Evolutionary conservation across 2,888 invertebrate species (phyloP), one percentile per base, ranked within the genome.

Genomic region (Xestia xanthographa): DNA sequence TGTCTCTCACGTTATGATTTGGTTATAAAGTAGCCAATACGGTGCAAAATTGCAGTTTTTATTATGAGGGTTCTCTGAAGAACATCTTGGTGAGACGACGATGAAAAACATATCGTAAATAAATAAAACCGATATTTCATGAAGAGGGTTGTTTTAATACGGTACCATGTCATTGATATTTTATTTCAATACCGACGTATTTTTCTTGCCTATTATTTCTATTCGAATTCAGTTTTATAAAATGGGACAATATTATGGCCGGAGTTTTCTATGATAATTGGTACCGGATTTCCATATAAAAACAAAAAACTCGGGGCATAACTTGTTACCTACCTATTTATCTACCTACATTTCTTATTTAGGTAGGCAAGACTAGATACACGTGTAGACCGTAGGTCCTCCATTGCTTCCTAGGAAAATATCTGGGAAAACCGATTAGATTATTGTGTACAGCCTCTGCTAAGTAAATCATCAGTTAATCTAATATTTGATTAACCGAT

Each of bases 1-100:
- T 69, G 77, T 82, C 77, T 50, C 20, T 50, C 20, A 65, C n/a
- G 20, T 38, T 76, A 56, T 82, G 65, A 75, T 79, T 81, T 75
- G 60, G 58, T 34, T 45, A 45, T 56, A 53, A 74, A 69, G 29
- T 82, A 26, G 38, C 58, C 50, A 68, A 60, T 82, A 45, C 1
- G 48, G 29, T 65, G n/a, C 58, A 50, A 62, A 81, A 80, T 67
- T 60, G 48, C 20, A 68, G 34, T 38, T 75, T 62, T 75, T 56
- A 66, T 67, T 48, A 17, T 17, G 34, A 74, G n/a, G 68, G 43
- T 63, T 50, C 43, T 53, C 17, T 58, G 29, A 41, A 68, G n/a
- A 75, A n/a, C 73, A 58, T 8, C 11, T 50, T 58, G 75, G 41
- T 20, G 48, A 11, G 34, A n/a, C 29, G 45, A 62, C 53, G 22